Evolutionary conservation across 2,113 vertebrate genomes (phyloP), one percentile per base, ranked within the genome.

Genomic region (Heterocephalus glaber): DNA sequence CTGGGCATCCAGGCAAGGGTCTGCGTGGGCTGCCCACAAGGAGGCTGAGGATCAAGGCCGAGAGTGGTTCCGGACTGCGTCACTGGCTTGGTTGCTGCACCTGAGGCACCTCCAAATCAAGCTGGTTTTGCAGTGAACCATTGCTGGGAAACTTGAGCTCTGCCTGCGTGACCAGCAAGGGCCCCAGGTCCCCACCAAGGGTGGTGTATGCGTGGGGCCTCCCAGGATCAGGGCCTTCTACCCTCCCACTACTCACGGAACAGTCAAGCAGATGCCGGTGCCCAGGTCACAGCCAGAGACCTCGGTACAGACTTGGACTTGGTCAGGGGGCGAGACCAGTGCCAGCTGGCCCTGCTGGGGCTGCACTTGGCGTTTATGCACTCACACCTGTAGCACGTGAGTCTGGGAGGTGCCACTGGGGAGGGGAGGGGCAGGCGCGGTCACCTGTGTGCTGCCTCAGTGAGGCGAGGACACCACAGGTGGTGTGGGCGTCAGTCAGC

Each of bases 401-500:
- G 79, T 20, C 35, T 38, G 30, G 30, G 17, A 35, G 72, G 2
- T 28, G 72, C 22, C 38, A 20, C 72, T 26, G 24, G 22, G 22
- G 13, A 76, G 30, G 30, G 30, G 47, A 52, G 33, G 47, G 47
- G 16, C 76, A 14, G 13, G 12, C 10, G 13, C 10, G 54, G 54
- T 56, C 54, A 56, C 54, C 54, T 56, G 54, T 3, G 54, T 56
- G 54, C 54, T 16, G 54, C 16, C 54, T 56, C 54, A 56, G 54
- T 38, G 66, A 70, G 66, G 66, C 10, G 7, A 9, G 22, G 52
- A 24, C 33, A 13, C 80, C 24, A 58, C n/a, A 4, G 30, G 6
- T 1, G 8, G 16, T 35, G 87, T 49, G 2, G 3, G 7, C 1
- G 2, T 3, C 3, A 0, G 2, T 3, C 3, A 0, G 0, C 17